Base-by-base conservation (phyloP, 2,113 vertebrate genomes). In the Picathartes gymnocephalus region DNA sequence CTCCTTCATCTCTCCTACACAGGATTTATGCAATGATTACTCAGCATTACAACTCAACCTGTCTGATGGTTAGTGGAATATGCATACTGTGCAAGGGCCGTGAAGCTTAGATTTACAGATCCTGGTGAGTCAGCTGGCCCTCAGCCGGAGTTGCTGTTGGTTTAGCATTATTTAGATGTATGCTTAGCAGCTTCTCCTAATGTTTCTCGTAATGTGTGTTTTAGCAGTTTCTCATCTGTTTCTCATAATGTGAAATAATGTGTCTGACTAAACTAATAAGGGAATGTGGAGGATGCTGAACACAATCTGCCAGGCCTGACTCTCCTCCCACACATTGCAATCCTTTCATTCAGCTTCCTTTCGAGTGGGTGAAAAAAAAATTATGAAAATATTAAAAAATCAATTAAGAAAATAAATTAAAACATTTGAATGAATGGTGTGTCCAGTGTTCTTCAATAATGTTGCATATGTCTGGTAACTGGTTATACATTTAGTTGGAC, bases 201-300 rank as follows among this genome's bases (percentile, higher is more conserved):
- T 95, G 91, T 90, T 94, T 94, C 87, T 91, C 66, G 66, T 95
- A 82, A 96, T 91, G 77, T 89, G 66, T 83, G 58, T 86, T 95
- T 92, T 87, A 90, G 87, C 74, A 91, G 74, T 90, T 95, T 94
- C 89, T 97, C 91, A 91, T 96, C 91, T 96, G 94, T 92, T 96
- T 95, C 95, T 94, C 90, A 91, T 96, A 94, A 97, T 94, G 62
- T 73, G 78, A 90, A 82, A 80, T 95, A 90, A 96, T 89, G 81
- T 70, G 71, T 90, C 94, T 95, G 93, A 82, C 87, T 95, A 92
- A 92, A 95, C 71, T 90, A 95, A 96, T 92, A 94, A 94, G 54
- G 44, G 74, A 95, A 65, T 27, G 50, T 80, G 81, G 81, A 93
- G 87, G 84, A 90, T 88, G 84, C 54, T 77, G 85, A 95, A 90